Conservation (phyloP, 1,140 invertebrate species). For the Scylla paramamosain region DNA sequence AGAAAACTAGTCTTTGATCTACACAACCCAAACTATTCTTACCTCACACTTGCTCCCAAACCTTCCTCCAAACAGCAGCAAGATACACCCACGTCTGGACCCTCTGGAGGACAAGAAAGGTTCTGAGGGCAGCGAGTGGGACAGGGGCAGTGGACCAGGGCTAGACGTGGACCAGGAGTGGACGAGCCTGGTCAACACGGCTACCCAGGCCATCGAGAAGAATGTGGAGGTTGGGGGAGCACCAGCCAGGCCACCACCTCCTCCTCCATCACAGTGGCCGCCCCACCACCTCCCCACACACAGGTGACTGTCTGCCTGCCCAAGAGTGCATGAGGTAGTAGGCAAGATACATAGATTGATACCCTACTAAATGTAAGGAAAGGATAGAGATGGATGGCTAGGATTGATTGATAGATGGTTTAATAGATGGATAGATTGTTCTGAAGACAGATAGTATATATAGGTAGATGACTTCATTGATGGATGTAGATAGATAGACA, state of each 20-base stretch:
- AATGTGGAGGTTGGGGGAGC: conserved; percentile 72
- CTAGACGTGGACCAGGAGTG: conserved; percentile 85
- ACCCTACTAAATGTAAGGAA: too few species aligned
- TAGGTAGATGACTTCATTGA: too few species aligned
- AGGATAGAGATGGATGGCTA: too few species aligned
- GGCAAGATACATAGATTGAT: too few species aligned
- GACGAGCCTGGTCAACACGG: conserved; percentile 88
- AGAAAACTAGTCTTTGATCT: too few species aligned
- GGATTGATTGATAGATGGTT: too few species aligned
- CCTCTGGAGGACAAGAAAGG: not conserved
- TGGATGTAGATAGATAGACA: too few species aligned
- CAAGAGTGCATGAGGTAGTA: too few species aligned
- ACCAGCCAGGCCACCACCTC: not conserved
- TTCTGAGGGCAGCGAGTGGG: not conserved
- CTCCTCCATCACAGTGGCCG: conserved; percentile 72
- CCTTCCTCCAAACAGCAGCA: not conserved
- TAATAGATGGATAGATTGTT: too few species aligned
- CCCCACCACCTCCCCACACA: conserved; percentile 48
- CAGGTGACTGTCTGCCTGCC: not conserved
- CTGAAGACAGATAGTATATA: too few species aligned
- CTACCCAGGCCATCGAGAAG: conserved; percentile 86
- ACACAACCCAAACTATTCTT: too few species aligned
- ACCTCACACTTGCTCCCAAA: not conserved
- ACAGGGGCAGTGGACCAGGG: not conserved
- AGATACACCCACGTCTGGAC: not conserved